A percentile compares a stretch with the other conserved stretches of the same genome.
These are phyloP conservation scores for Cataglyphis livida DNA, from an alignment of 2,888 invertebrate genomes.

Conservation along the genomic window DNA sequence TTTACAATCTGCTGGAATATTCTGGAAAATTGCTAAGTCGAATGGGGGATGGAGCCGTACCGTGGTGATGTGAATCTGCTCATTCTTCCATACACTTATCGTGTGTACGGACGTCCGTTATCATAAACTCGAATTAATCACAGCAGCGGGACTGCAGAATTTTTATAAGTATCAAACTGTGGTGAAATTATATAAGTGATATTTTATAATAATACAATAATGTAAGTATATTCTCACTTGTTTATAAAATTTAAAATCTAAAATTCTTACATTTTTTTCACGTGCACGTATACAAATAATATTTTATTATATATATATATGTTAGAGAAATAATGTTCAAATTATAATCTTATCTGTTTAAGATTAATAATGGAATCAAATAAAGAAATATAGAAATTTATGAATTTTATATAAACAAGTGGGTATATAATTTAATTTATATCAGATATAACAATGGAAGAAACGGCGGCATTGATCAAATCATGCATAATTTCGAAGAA, in stretches of 20 bases:
- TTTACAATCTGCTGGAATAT: conserved; percentile 19
- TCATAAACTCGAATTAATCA: not conserved
- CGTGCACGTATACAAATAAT: not conserved
- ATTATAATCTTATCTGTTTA: not conserved
- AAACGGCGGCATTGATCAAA: conserved; percentile 50
- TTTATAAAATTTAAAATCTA: not conserved
- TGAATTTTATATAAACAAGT: not conserved
- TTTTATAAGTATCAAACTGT: conserved; percentile 2
- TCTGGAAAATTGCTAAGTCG: not conserved
- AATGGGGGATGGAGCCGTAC: not conserved
- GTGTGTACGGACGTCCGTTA: conserved; percentile 4
- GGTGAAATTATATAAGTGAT: not conserved
- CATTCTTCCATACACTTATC: conserved; percentile 8
- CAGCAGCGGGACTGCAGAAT: conserved; percentile 37
- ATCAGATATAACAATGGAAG: conserved; percentile 44
- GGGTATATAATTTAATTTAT: not conserved
- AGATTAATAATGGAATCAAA: not conserved
- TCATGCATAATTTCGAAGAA: conserved; percentile 60
- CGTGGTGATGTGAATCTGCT: not conserved
- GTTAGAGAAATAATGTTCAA: not conserved
- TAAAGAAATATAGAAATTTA: not conserved
- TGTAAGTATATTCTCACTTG: not conserved
- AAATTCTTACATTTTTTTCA: not conserved
- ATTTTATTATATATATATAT: not conserved
- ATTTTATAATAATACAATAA: conserved; percentile 2